A percentile compares a stretch with the other conserved stretches of the same genome.
These are phyloP conservation scores for Artemia sinica DNA, from an alignment of 2,888 invertebrate species.

Conservation along the genomic window DNA sequence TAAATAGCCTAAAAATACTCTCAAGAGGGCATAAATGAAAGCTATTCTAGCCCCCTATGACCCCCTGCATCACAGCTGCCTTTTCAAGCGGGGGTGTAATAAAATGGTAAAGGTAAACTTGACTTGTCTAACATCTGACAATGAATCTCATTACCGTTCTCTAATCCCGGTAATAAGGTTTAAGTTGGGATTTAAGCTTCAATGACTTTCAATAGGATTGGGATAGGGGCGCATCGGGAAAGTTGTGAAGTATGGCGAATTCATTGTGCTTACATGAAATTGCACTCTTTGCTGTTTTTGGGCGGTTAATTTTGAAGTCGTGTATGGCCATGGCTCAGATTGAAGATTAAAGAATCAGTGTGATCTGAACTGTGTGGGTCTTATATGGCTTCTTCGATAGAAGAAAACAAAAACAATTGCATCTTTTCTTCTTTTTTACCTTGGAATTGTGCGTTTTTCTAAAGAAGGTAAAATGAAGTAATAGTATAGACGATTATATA, in stretches of 20 bases:
- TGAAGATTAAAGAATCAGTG: no score
- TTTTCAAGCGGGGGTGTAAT: slow-evolving; percentile 9
- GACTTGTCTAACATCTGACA: neutral
- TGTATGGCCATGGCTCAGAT: no score
- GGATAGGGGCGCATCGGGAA: neutral
- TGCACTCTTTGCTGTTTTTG: neutral
- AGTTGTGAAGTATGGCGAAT: neutral
- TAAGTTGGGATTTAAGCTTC: slow-evolving; percentile 14
- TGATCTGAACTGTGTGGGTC: no score
- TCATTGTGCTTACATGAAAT: neutral
- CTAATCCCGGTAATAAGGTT: slow-evolving; percentile 11
- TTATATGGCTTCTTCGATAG: no score
- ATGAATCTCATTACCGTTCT: slow-evolving; percentile 10
- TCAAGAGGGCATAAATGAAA: no score
- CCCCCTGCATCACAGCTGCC: slow-evolving; percentile 8
- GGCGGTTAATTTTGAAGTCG: no score
- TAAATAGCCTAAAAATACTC: no score
- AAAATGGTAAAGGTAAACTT: neutral
- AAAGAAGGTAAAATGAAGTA: no score
- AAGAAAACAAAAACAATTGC: no score
- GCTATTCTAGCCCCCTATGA: neutral
- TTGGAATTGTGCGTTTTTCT: no score
- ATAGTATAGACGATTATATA: no score
- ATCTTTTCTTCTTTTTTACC: no score
- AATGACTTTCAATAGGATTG: neutral